phyloP scores from a whole-genome alignment of 2,888 invertebrate genomes.

The Plebejus melissa region DNA sequence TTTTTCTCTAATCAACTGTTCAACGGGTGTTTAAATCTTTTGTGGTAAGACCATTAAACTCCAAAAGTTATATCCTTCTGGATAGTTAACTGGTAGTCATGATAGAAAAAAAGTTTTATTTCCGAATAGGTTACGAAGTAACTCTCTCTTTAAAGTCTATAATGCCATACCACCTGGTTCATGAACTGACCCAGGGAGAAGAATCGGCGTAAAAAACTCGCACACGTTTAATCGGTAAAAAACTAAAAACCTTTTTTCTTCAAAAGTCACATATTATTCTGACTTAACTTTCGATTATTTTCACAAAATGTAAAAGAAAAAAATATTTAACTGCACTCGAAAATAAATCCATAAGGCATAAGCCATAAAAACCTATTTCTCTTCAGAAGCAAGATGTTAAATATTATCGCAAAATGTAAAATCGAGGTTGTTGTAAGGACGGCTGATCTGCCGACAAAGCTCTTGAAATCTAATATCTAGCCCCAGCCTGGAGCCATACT shows the following conservation, averaged over 20 bases:
- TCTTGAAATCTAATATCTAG: slow-evolving; percentile 30
- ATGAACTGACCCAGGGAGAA: too few species aligned
- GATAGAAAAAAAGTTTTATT: too few species aligned
- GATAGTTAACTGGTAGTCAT: too few species aligned
- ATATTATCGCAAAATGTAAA: slow-evolving; percentile 12
- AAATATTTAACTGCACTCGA: background rate
- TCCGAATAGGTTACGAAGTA: too few species aligned
- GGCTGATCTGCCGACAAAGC: slow-evolving; percentile 15
- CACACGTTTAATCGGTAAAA: too few species aligned
- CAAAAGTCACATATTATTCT: background rate
- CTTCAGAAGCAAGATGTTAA: background rate
- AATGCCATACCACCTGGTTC: too few species aligned
- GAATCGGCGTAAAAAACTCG: too few species aligned
- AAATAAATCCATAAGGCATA: background rate
- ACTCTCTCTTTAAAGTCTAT: too few species aligned
- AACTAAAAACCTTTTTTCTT: background rate
- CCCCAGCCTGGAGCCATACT: slow-evolving; percentile 25
- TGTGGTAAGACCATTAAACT: too few species aligned
- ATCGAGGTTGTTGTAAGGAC: slow-evolving; percentile 21
- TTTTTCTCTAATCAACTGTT: too few species aligned
- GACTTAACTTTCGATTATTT: background rate
- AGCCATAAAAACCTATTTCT: background rate
- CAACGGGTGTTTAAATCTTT: too few species aligned
- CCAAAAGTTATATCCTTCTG: too few species aligned
- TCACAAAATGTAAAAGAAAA: background rate